Base-by-base conservation (phyloP, 35 echinoderm and acorn worm species). In the Stichopus chloronotus region DNA sequence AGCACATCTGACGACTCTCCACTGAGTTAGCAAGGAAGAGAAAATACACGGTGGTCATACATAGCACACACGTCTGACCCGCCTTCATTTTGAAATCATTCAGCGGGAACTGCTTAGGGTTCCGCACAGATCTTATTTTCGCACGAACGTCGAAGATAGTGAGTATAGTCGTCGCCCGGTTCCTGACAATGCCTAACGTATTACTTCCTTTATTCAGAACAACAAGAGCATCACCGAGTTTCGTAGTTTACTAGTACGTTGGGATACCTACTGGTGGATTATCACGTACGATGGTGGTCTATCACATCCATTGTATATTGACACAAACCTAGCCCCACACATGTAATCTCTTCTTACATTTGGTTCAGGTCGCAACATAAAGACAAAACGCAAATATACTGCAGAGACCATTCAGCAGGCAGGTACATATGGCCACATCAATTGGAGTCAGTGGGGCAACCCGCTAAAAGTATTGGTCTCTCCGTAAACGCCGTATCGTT, bases 1-100 rank as follows among this genome's bases (percentile, higher is more conserved):
- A 97, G 55, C 96, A 97, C 86, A 90, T 97, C 94, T 94, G 90
- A 22, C 58, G 92, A 60, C 78, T 65, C 16, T 95, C 94, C 94
- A 95, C 94, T 95, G 58, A 7, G 14, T 71, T 25, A 14, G 55
- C 52, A 78, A 91, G 25, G 53, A 30, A 91, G 60, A 89, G 61
- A 61, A 89, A 71, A 72, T 3, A n/a, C 80, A 83, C 69, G 22
- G 30, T 43, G 30, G 69, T 74, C 17, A 74, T 2, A 74, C 69
- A 57, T 83, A 83, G 12, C 16, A 12, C 52, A 57, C 24, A 57
- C 7, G 22, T 16, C 69, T 22, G 13, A 16, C 1, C n/a, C n/a
- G n/a, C 69, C 69, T 72, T 72, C 69, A 72, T 72, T 72, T 72
- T 72, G 69, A 13, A 13, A 16, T 72, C 69, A 72, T 1, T 72